A percentile compares a stretch with the other conserved stretches of the same genome.
phyloP scores from a whole-genome alignment of 1,140 invertebrate species.

The Drosophila albomicans region DNA sequence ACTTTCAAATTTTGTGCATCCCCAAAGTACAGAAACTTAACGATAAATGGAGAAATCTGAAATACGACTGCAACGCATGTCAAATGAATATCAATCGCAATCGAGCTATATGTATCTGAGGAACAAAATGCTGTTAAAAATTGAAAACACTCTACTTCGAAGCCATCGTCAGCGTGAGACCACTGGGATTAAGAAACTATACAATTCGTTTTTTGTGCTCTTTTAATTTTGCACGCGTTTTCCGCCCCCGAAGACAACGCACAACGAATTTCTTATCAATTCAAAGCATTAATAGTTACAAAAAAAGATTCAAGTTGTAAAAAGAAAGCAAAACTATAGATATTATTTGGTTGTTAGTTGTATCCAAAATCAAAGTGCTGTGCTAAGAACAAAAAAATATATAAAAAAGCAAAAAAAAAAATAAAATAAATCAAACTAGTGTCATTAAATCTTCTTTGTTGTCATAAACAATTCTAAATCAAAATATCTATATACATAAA shows the following conservation, averaged over 20 bases:
- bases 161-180: conserved; percentile 92
- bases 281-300: conserved; percentile 59
- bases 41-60: conserved; percentile 84
- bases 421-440: conserved; percentile 26
- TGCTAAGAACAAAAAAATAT: conserved; percentile 47
- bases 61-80: conserved; percentile 75
- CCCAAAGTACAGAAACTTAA: conserved; percentile 40
- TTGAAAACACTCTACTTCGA: conserved; percentile 90
- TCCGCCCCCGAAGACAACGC: conserved; percentile 53
- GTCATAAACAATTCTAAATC: conserved; percentile 32
- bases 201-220: conserved; percentile 93
- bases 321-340: conserved; percentile 64
- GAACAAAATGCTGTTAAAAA: conserved; percentile 88
- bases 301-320: conserved; percentile 26
- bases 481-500: conserved; percentile 40
- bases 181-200: conserved; percentile 92
- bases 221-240: conserved; percentile 87
- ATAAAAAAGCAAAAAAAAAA: conserved; percentile 39
- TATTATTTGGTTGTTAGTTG: conserved; percentile 83
- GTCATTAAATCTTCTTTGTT: conserved; percentile 43
- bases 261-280: conserved; percentile 67
- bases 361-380: conserved; percentile 64
- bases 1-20: conserved; percentile 46
- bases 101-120: conserved; percentile 82
- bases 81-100: conserved; percentile 81